Base-by-base conservation (phyloP, 53 echinoderm and acorn worm species). In the Holothuria leucospilota region DNA sequence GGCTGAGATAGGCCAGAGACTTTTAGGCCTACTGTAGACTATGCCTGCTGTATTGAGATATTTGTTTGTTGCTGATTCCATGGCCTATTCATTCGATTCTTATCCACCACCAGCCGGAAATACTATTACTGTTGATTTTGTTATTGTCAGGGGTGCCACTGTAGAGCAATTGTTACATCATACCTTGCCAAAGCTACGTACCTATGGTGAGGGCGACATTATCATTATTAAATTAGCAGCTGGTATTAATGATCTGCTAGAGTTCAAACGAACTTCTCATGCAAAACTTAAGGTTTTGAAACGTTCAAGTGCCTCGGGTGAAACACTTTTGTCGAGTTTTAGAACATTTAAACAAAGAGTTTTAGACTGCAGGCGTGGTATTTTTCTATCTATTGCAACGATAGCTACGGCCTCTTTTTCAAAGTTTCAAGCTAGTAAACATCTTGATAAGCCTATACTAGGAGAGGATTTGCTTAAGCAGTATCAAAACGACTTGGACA, bases 191-290 rank as follows among this genome's bases (percentile, higher is more conserved):
- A 67, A 13, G 14, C 24, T 67, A 26, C 67, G 67, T 27, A 67
- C 26, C 15, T 26, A 67, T 67, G 28, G 30, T 30, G 67, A 67
- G 67, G 27, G 28, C 28, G 28, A 26, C 28, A 26, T 67, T 67
- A 67, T 67, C 27, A 30, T 67, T 26, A 30, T 67, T 30, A 67
- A 67, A 30, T 15, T 67, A 67, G 67, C 67, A 14, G 67, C 67
- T 29, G 1, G 67, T 12, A 24, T 26, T 13, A 25, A 67, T 30
- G 64, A 64, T 28, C 0, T 64, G 28, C 13, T 64, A 64, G 64
- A 23, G 15, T 67, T 67, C 14, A 15, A 30, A 1, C 1, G 27
- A 10, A 28, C 10, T 13, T 30, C 28, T 29, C 28, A 67, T 12
- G 56, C 18, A 56, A 56, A 56, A 16, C 26, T 6, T 25, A 67